Evolutionary conservation across 2,888 invertebrate genomes (phyloP).

Genomic region (Belgica antarctica): DNA sequence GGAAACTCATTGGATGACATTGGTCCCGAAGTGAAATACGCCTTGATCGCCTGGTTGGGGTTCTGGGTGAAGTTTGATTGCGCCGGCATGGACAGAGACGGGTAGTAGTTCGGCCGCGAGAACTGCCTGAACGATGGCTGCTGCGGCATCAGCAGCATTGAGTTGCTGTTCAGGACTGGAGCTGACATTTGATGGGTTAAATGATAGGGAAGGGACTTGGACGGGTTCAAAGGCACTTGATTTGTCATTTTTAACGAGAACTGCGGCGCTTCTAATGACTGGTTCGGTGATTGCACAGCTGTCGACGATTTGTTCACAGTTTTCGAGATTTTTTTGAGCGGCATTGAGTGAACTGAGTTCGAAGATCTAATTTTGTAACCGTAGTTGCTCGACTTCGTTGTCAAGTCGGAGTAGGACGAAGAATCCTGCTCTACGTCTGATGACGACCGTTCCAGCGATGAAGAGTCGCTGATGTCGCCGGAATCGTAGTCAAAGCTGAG

Average conservation of each 20-base stretch:
- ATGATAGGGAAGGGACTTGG: background rate
- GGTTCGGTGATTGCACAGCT: background rate
- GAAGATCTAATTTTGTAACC: conserved; percentile 28
- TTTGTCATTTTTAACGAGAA: background rate
- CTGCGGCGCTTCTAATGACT: conserved; percentile 10
- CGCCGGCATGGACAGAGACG: background rate
- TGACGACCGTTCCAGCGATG: conserved; percentile 7
- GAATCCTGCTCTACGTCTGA: conserved; percentile 16
- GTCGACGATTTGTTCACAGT: background rate
- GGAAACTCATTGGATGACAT: conserved; percentile 32
- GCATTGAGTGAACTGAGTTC: conserved; percentile 30
- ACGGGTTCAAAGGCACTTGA: background rate
- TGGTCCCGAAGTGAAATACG: conserved; percentile 30
- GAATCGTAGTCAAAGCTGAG: conserved; percentile 39
- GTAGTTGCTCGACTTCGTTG: conserved; percentile 19
- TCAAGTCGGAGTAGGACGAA: conserved; percentile 31
- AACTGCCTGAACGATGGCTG: background rate
- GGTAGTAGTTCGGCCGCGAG: background rate
- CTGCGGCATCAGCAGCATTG: conserved; percentile 13
- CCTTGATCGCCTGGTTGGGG: conserved; percentile 32
- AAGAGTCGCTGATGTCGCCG: conserved; percentile 33
- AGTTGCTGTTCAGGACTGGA: background rate
- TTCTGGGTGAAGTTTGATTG: background rate
- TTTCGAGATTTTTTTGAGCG: background rate
- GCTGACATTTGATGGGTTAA: conserved; percentile 25